Percentiles rank a stretch among this genome's conserved stretches.
phyloP scores from a whole-genome alignment of 2,888 invertebrate genomes.

The Nudaria mundana region DNA sequence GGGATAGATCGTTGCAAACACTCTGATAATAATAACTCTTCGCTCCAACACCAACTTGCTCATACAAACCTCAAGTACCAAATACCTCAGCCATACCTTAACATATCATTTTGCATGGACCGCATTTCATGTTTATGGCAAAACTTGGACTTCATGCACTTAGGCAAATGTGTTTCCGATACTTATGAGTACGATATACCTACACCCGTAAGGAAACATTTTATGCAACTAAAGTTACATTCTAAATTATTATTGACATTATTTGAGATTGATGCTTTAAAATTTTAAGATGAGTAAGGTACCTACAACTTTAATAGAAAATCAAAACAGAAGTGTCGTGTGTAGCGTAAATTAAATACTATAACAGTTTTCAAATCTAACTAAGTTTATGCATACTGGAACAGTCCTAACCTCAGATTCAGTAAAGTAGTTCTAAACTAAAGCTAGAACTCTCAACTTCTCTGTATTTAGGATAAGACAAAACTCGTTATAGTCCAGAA shows the following conservation, averaged over 20 bases:
- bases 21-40: constrained; percentile 29
- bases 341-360: too few relatives aligned
- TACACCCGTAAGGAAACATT: constrained; percentile 61
- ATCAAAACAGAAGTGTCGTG: constrained; percentile 3
- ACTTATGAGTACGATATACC: constrained; percentile 71
- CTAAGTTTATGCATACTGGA: neutral
- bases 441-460: too few relatives aligned
- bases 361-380: neutral
- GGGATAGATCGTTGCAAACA: constrained; percentile 25
- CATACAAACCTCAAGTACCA: constrained; percentile 22
- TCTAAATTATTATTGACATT: constrained; percentile 57
- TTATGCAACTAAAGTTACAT: constrained; percentile 58
- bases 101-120: constrained; percentile 74
- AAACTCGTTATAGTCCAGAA: too few relatives aligned
- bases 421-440: too few relatives aligned
- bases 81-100: constrained; percentile 60
- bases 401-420: neutral
- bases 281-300: constrained; percentile 20
- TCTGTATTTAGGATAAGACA: too few relatives aligned
- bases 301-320: constrained; percentile 8
- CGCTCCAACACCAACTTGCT: constrained; percentile 26
- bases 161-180: constrained; percentile 79
- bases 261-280: constrained; percentile 38
- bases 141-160: constrained; percentile 79
- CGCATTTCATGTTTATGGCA: constrained; percentile 79